Base-by-base conservation (phyloP, 2,797 vertebrate genomes). In the Sciaenops ocellatus region DNA sequence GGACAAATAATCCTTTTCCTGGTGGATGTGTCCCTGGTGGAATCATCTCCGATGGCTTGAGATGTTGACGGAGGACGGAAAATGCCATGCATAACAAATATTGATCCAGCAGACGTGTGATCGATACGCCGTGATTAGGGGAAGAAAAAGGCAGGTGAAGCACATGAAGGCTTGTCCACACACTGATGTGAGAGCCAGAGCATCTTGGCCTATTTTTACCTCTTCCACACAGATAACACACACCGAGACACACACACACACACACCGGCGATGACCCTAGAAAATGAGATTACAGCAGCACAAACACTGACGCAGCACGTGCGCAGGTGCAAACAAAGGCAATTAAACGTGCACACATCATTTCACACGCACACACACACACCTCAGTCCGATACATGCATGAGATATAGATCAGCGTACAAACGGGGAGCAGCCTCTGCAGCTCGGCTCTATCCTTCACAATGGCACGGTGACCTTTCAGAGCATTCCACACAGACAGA, bases 11-110 rank as follows among this genome's bases (percentile, higher is more conserved):
- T 83, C 83, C 6, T 60, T 65, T 82, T 77, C 75, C 87, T 80
- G 38, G 61, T 20, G 76, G 78, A 89, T 70, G 77, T n/a, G 71
- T 88, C 85, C 90, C 84, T 0, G 62, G 82, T 64, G 81, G 73
- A 83, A 80, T 79, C 66, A 7, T 59, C 73, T 82, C 74, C 2
- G 10, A 41, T 46, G 79, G 76, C 65, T 74, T 10, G 69, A 85
- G 60, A 56, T 86, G 87, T 90, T 90, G 88, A 86, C 64, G 42
- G 63, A 87, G 63, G 73, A 79, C 44, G 79, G 84, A 87, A 90
- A 91, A 91, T 88, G 82, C 67, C 68, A 75, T 57, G 88, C 80
- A 84, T 65, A 79, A 84, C 88, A 90, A 92, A 92, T 87, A 93
- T 92, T 87, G 89, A 93, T 92, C 63, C 15, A 18, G 67, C 60